phyloP scores from a whole-genome alignment of 2,888 invertebrate species.

The Adelphocoris suturalis region DNA sequence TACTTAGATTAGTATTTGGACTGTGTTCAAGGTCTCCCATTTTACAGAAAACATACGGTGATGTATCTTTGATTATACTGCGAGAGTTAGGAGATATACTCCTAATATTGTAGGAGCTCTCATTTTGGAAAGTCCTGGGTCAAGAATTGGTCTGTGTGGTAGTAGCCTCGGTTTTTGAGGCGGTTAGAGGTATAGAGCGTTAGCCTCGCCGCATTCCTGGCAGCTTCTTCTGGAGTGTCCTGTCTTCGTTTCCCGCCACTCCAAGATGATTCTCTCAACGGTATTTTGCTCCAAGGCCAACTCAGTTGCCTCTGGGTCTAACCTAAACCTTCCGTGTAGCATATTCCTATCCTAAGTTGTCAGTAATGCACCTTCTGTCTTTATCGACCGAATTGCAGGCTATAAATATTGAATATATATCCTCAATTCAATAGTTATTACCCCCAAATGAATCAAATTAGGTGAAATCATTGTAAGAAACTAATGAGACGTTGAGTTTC shows the following conservation, averaged over 20 bases:
- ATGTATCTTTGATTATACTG: too few species aligned
- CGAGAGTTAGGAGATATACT: too few species aligned
- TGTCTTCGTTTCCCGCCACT: conserved; percentile 25
- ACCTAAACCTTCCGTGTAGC: not conserved
- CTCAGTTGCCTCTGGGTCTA: not conserved
- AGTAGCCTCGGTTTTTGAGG: not conserved
- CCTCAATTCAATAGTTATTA: too few species aligned
- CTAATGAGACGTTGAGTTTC: too few species aligned
- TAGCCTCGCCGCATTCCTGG: conserved; percentile 43
- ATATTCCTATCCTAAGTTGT: not conserved
- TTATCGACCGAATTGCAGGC: too few species aligned
- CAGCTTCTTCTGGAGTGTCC: conserved; percentile 44
- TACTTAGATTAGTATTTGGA: too few species aligned
- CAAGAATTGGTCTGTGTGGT: not conserved
- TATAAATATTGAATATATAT: too few species aligned
- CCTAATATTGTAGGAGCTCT: not conserved
- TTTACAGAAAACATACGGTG: too few species aligned
- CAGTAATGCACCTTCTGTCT: too few species aligned
- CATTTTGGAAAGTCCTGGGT: not conserved
- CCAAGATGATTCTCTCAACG: conserved; percentile 15
- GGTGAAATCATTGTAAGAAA: too few species aligned
- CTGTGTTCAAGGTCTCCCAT: too few species aligned
- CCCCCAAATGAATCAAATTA: too few species aligned
- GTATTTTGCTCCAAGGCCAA: conserved; percentile 47
- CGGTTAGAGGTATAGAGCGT: conserved; percentile 13